phyloP scores from a whole-genome alignment of 2,113 vertebrate species.

The Elgaria multicarinata region DNA sequence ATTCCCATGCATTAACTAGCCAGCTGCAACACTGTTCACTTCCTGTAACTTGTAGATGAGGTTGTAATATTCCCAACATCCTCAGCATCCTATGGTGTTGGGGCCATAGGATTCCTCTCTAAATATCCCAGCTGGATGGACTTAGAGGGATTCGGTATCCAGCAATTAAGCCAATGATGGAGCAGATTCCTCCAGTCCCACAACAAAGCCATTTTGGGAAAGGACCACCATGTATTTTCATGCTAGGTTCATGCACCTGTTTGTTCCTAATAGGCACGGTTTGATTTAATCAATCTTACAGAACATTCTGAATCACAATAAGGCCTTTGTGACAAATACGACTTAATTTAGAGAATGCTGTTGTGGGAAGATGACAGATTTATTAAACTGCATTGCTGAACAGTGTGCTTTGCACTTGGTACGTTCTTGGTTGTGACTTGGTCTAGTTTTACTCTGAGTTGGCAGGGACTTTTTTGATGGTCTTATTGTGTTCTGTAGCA shows the following conservation, averaged over 20 bases:
- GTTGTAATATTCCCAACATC: too few relatives aligned
- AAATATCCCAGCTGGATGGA: neutral
- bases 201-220: neutral
- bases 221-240: constrained; percentile 42
- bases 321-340: constrained; percentile 61
- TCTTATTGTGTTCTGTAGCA: constrained; percentile 43
- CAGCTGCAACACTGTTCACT: too few relatives aligned
- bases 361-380: constrained; percentile 68
- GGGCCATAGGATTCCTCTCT: neutral
- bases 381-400: constrained; percentile 70
- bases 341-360: constrained; percentile 72
- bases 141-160: neutral
- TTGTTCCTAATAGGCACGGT: constrained; percentile 62
- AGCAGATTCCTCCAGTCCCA: neutral
- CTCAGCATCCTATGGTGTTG: too few relatives aligned
- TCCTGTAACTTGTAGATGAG: too few relatives aligned
- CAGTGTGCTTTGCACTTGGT: constrained; percentile 53
- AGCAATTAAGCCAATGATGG: neutral
- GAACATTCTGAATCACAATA: constrained; percentile 71
- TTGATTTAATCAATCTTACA: constrained; percentile 75
- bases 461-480: constrained; percentile 47
- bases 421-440: constrained; percentile 43
- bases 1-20: too few relatives aligned
- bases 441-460: constrained; percentile 44
- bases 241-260: constrained; percentile 57